phyloP scores from a whole-genome alignment of 2,797 vertebrate genomes.

The Aldrovandia affinis region DNA sequence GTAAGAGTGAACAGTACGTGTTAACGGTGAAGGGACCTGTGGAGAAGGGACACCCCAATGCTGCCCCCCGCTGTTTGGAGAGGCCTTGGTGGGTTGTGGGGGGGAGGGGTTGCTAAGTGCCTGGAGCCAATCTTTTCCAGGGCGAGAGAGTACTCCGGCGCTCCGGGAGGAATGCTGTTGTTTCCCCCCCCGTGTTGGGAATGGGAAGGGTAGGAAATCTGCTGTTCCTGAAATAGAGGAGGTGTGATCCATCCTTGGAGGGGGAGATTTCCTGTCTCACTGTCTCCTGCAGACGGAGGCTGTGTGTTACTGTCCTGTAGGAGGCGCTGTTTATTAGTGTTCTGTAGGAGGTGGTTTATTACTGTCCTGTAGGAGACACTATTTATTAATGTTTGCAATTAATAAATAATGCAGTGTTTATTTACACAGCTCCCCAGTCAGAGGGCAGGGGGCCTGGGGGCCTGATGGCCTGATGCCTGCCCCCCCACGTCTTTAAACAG shows the following conservation, averaged over 20 bases:
- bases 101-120: neutral
- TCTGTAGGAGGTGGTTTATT: too few relatives aligned
- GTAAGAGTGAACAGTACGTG: neutral
- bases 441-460: conserved; percentile 26
- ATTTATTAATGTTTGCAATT: too few relatives aligned
- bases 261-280: conserved; percentile 54
- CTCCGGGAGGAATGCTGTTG: conserved; percentile 28
- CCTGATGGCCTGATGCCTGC: conserved; percentile 31
- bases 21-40: too few relatives aligned
- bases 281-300: conserved; percentile 56
- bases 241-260: conserved; percentile 58
- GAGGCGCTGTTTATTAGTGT: neutral
- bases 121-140: conserved; percentile 40
- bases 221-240: conserved; percentile 62
- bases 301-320: conserved; percentile 48
- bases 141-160: conserved; percentile 46
- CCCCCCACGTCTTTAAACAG: conserved; percentile 41
- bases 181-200: conserved; percentile 21
- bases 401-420: too few relatives aligned
- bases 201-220: conserved; percentile 51
- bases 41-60: too few relatives aligned
- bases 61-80: too few relatives aligned
- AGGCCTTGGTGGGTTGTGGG: conserved; percentile 3
- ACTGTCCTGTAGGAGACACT: too few relatives aligned
- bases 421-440: conserved; percentile 60